Evolutionary conservation across 2,888 invertebrate species (phyloP).

Genomic region (Cosmia pyralina): DNA sequence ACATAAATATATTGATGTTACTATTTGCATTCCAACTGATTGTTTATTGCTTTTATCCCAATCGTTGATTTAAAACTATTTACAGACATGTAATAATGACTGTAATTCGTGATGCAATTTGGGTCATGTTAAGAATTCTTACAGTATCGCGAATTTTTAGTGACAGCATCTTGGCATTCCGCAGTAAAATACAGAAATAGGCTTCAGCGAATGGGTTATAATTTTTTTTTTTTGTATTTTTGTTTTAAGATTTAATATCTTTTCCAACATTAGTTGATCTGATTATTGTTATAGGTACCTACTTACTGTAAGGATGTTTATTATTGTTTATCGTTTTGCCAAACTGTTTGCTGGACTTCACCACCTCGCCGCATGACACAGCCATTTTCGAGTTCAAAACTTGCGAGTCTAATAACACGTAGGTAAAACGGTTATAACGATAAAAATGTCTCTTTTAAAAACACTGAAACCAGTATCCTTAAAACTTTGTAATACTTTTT

Average conservation of each 20-base stretch:
- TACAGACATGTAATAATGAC: background rate
- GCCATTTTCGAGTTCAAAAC: background rate
- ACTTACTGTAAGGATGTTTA: background rate
- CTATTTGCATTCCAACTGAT: slow-evolving; percentile 37
- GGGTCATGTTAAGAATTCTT: background rate
- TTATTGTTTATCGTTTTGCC: background rate
- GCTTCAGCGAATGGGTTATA: background rate
- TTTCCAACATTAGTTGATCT: background rate
- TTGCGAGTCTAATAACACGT: background rate
- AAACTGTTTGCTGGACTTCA: background rate
- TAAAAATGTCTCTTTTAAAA: slow-evolving; percentile 1
- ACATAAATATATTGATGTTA: background rate
- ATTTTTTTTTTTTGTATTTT: too few relatives aligned
- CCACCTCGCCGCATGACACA: background rate
- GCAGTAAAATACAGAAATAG: background rate
- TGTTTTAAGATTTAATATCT: background rate
- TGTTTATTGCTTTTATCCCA: background rate
- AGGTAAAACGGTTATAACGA: background rate
- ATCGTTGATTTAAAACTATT: background rate
- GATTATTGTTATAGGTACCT: background rate
- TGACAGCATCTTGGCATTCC: background rate
- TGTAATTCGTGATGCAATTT: background rate
- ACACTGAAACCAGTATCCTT: too few relatives aligned
- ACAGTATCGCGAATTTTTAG: background rate
- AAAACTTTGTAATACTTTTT: slow-evolving; percentile 27